phyloP scores from a whole-genome alignment of 1,140 invertebrate species.

The Hycleus phaleratus region DNA sequence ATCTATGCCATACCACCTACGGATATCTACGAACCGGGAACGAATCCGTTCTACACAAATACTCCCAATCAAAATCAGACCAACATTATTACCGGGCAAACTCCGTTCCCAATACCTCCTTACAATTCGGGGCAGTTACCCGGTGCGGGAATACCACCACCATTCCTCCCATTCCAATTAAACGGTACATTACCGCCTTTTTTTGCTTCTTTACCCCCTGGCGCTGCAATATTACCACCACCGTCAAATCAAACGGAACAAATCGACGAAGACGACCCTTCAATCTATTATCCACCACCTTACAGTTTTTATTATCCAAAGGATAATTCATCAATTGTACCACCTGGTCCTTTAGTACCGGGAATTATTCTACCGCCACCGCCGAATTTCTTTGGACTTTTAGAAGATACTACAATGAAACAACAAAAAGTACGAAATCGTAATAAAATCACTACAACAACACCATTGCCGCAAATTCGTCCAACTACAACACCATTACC shows the following conservation, averaged over 20 bases:
- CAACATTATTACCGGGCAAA: slow-evolving; percentile 54
- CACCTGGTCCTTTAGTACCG: slow-evolving; percentile 76
- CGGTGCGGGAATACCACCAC: slow-evolving; percentile 28
- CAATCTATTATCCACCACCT: slow-evolving; percentile 80
- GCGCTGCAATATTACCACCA: slow-evolving; percentile 60
- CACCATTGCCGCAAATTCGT: slow-evolving; percentile 1
- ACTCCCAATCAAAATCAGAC: slow-evolving; percentile 49
- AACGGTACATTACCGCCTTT: slow-evolving; percentile 41
- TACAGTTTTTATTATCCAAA: slow-evolving; percentile 78
- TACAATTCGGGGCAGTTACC: slow-evolving; percentile 46
- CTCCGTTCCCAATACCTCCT: slow-evolving; percentile 51
- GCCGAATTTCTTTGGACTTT: slow-evolving; percentile 70
- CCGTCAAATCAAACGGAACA: slow-evolving; percentile 62
- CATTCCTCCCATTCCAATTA: slow-evolving; percentile 46
- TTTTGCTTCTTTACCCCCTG: slow-evolving; percentile 52
- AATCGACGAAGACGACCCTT: slow-evolving; percentile 80
- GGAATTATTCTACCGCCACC: slow-evolving; percentile 81
- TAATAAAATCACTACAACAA: slow-evolving; percentile 4
- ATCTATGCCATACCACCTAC: slow-evolving; percentile 47
- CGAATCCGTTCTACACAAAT: slow-evolving; percentile 39
- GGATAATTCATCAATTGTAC: slow-evolving; percentile 68
- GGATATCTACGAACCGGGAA: slow-evolving; percentile 32
- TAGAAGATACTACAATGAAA: slow-evolving; percentile 41
- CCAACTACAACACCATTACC: slow-evolving; percentile 10
- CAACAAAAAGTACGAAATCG: slow-evolving; percentile 15